phyloP scores from a whole-genome alignment of 2,113 vertebrate genomes.

The Otocyon megalotis region DNA sequence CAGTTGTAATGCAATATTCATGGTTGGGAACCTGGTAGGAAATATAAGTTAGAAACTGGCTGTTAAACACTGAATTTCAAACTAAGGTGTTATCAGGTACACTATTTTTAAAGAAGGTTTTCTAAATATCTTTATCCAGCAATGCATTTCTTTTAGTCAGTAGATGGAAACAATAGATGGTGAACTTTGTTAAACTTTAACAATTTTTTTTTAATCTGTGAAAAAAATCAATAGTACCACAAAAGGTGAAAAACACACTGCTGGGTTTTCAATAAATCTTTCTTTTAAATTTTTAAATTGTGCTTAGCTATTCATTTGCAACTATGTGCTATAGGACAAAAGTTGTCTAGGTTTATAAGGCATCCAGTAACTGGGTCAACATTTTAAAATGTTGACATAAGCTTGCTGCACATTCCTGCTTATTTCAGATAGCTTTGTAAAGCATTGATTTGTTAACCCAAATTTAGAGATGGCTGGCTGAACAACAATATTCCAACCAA shows the following conservation, averaged over 20 bases:
- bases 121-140: conserved; percentile 26
- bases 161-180: not conserved
- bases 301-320: conserved; percentile 28
- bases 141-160: not conserved
- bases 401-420: not conserved
- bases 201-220: not conserved
- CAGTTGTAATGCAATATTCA: not conserved
- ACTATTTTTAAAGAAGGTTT: not conserved
- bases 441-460: conserved; percentile 82
- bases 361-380: not conserved
- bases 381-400: not conserved
- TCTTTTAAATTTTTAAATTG: not conserved
- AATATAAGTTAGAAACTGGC: not conserved
- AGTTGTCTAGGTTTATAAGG: not conserved
- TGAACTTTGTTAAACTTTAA: conserved; percentile 37
- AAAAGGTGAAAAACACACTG: conserved; percentile 6
- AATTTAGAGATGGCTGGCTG: conserved; percentile 76
- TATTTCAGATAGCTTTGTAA: conserved; percentile 72
- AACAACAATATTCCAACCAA: conserved; percentile 81
- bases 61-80: conserved; percentile 28
- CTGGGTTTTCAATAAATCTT: not conserved
- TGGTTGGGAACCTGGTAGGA: not conserved
- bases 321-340: not conserved
- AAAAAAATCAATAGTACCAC: not conserved
- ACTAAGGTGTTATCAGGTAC: not conserved